These are phyloP conservation scores for Peromyscus maniculatus DNA, from an alignment of 2,113 vertebrate species.

Conservation along the genomic window DNA sequence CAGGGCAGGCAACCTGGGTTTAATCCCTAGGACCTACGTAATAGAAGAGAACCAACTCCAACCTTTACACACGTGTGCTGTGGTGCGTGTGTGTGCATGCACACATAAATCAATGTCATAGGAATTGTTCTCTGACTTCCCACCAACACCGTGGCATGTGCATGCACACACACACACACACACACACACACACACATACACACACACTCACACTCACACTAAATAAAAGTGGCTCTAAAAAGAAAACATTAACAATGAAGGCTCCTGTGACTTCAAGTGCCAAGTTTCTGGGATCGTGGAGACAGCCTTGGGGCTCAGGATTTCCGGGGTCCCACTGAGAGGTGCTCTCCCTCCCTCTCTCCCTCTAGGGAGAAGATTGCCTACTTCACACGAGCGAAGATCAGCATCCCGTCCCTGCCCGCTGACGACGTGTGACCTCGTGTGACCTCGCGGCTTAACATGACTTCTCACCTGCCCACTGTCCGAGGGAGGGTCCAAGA, in stretches of 20 bases:
- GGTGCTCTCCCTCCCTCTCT: neutral
- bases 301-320: neutral
- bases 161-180: neutral
- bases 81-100: neutral
- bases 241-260: neutral
- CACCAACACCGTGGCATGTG: neutral
- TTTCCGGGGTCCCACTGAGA: fast-evolving
- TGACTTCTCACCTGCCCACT: constrained; percentile 73
- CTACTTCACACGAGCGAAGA: constrained; percentile 92
- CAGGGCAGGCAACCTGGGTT: neutral
- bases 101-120: no score
- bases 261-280: neutral
- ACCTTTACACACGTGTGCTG: neutral
- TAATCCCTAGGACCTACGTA: neutral
- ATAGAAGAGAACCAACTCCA: neutral
- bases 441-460: constrained; percentile 79
- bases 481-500: neutral
- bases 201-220: neutral
- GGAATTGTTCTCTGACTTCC: neutral
- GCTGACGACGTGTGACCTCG: constrained; percentile 90
- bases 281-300: neutral
- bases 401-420: constrained; percentile 91
- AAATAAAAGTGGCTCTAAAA: neutral
- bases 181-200: no score
- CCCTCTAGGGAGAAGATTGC: constrained; percentile 92